These are phyloP conservation scores for Panopea generosa DNA, from an alignment of 2,888 invertebrate species.

Conservation along the genomic window DNA sequence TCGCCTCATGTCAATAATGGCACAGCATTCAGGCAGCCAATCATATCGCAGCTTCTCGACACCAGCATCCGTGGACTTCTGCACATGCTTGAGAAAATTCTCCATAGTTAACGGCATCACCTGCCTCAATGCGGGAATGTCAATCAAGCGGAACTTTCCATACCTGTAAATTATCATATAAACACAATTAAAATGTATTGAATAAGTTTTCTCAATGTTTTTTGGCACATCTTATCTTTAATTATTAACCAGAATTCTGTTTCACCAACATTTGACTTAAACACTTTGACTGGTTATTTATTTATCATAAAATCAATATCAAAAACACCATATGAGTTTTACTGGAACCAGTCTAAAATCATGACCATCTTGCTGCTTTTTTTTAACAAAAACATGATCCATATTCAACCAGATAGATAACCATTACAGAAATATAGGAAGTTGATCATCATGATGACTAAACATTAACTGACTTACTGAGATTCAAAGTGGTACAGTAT, in stretches of 20 bases:
- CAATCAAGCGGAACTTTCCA: conserved; percentile 89
- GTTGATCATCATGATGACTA: too few species aligned
- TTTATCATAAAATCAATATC: too few species aligned
- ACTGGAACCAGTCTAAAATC: too few species aligned
- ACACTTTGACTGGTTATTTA: too few species aligned
- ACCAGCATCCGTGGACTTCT: conserved; percentile 73
- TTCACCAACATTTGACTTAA: too few species aligned
- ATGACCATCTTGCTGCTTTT: too few species aligned
- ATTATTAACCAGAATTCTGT: too few species aligned
- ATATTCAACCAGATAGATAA: too few species aligned
- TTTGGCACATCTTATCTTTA: neutral
- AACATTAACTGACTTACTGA: conserved; percentile 89
- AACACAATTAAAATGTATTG: neutral
- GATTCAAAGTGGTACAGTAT: conserved; percentile 90
- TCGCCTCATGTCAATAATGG: conserved; percentile 75
- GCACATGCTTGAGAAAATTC: conserved; percentile 75
- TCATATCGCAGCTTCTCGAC: conserved; percentile 70
- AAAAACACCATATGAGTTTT: too few species aligned
- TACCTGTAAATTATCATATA: conserved; percentile 78
- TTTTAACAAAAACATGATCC: too few species aligned
- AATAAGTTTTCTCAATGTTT: too few species aligned
- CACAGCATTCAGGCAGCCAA: conserved; percentile 82
- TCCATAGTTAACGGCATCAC: conserved; percentile 83
- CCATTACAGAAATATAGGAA: too few species aligned
- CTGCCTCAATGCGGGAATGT: conserved; percentile 88